A percentile compares a stretch with the other conserved stretches of the same genome.
These are phyloP conservation scores for Nasonia longicornis DNA, from an alignment of 1,140 invertebrate species.

Conservation along the genomic window DNA sequence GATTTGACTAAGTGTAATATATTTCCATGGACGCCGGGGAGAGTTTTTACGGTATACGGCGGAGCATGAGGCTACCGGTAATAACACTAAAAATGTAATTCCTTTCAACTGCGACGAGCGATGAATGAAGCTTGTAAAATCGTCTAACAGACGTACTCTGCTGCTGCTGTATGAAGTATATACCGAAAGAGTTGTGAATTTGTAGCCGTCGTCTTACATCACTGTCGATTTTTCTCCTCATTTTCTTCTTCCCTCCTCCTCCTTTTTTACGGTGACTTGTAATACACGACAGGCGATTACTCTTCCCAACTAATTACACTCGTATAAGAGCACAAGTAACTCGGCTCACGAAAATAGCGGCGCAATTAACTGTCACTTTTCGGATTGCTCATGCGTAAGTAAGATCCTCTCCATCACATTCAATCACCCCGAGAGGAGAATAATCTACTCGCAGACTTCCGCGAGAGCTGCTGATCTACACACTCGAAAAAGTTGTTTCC, in stretches of 20 bases:
- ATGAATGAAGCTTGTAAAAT: neutral
- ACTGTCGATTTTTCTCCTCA: neutral
- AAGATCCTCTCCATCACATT: neutral
- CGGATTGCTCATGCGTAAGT: neutral
- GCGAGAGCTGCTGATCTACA: no score
- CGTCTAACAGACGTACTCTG: neutral
- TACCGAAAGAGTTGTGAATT: neutral
- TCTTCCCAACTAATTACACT: neutral
- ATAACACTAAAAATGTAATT: neutral
- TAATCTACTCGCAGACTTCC: neutral
- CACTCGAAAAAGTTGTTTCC: constrained; percentile 1
- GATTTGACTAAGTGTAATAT: neutral
- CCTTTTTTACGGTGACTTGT: neutral
- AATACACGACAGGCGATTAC: neutral
- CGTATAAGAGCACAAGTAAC: neutral
- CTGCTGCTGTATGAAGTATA: no score
- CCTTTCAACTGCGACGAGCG: neutral
- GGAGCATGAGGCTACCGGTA: neutral
- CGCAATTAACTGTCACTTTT: neutral
- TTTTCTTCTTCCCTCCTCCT: neutral
- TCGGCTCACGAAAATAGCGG: neutral
- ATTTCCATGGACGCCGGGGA: neutral
- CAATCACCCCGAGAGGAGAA: neutral
- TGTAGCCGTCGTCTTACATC: neutral
- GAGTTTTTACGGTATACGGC: no score